Evolutionary conservation across 64 coral and sea anemone genomes (phyloP).

Genomic region (Trachythela sp.): DNA sequence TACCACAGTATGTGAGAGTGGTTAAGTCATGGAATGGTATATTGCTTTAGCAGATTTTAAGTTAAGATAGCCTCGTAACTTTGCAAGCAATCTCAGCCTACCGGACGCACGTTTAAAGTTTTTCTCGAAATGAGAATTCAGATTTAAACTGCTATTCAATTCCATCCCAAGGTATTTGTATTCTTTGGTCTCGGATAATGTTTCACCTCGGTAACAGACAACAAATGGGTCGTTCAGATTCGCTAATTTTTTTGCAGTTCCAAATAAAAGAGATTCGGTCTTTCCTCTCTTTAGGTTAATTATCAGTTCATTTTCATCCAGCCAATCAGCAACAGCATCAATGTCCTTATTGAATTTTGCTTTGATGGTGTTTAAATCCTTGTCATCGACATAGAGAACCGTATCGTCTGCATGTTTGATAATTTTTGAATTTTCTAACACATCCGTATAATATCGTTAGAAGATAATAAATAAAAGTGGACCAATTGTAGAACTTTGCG

Average conservation of each 20-base stretch:
- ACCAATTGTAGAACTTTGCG: conserved; percentile 23
- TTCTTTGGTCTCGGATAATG: background rate
- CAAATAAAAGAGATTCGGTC: conserved; percentile 31
- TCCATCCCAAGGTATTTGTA: conserved; percentile 33
- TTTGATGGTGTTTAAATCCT: conserved; percentile 30
- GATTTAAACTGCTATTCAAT: background rate
- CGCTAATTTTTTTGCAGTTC: conserved; percentile 29
- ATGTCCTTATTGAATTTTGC: conserved; percentile 25
- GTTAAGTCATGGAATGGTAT: background rate
- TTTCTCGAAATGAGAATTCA: conserved; percentile 24
- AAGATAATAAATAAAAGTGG: conserved; percentile 27
- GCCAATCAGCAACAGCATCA: background rate
- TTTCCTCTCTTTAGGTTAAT: conserved; percentile 49
- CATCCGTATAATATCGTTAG: conserved; percentile 9
- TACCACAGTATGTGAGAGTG: background rate
- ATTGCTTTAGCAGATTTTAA: too few species aligned
- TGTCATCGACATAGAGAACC: conserved; percentile 24
- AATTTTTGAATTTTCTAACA: conserved; percentile 28
- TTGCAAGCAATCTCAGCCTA: conserved; percentile 13
- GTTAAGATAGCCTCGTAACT: background rate
- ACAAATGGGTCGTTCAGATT: background rate
- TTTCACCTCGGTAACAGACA: background rate
- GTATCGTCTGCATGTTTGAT: conserved; percentile 38
- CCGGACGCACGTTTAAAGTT: conserved; percentile 23
- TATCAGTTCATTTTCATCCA: conserved; percentile 40